Base-by-base conservation (phyloP, 2,113 vertebrate genomes). In the Sakesphorus luctuosus region DNA sequence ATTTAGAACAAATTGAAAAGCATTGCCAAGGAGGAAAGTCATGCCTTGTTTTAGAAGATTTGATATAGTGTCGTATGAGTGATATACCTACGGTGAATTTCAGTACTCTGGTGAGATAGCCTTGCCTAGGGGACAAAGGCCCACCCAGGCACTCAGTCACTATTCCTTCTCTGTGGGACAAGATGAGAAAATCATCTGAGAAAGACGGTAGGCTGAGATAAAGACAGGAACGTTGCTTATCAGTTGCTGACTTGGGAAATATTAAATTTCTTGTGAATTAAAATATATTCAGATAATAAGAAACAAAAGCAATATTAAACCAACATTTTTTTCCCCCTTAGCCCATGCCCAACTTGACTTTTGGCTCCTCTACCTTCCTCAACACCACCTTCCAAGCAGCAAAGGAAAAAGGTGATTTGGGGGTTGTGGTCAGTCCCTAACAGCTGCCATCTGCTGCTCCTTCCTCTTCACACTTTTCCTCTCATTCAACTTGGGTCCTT, bases 351-450 rank as follows among this genome's bases (percentile, higher is more conserved):
- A 35, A 0, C 6, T 77, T 89, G 12, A 21, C 8, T 36, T 11
- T 65, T 50, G 10, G 5, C 15, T 63, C 36, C 5, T 35, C 7
- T 65, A n/a, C 12, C 6, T 31, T 38, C 18, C 7, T 13, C 12
- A 14, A 13, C 25, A 4, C 8, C 19, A 21, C 1, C 7, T 0
- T 0, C 0, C 3, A 72, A 23, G 9, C 25, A 44, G 13, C 8
- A 18, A 14, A 40, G 6, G 12, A 52, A 5, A 13, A 28, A 35
- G 18, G 26, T 7, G 18, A 44, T 26, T 5, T 40, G 12, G 19
- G 18, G 4, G 3, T 12, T 55, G 5, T 25, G 9, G 11, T 66
- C n/a, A 44, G 26, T 52, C 12, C 9, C 9, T 56, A 33, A 33
- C 5, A 40, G 13, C 18, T 86, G 21, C 16, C 36, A 11, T 59